Evolutionary conservation across 2,113 vertebrate species (phyloP).

Genomic region (Phocoena phocoena): DNA sequence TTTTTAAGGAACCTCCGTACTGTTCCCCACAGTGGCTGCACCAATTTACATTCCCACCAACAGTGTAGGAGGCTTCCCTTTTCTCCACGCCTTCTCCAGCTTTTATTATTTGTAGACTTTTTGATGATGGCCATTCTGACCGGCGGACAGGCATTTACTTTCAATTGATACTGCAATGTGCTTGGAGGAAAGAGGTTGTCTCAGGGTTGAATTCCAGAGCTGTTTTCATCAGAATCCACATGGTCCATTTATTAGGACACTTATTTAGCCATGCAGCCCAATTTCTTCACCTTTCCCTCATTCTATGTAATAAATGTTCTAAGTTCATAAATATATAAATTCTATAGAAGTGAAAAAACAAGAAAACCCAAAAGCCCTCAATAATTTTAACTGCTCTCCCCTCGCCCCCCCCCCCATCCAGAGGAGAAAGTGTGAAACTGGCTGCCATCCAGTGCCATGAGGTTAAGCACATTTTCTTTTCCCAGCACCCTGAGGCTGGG

Average conservation of each 20-base stretch:
- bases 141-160: fast-evolving
- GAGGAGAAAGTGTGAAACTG: background rate
- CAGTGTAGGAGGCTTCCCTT: background rate
- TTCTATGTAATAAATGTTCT: background rate
- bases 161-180: fast-evolving
- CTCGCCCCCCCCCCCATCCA: fast-evolving
- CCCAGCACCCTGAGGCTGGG: background rate
- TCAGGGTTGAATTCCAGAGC: background rate
- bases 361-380: background rate
- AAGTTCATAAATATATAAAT: background rate
- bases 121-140: background rate
- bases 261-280: background rate
- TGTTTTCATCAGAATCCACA: background rate
- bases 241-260: fast-evolving
- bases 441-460: fast-evolving
- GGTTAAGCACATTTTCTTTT: fast-evolving
- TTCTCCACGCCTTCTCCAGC: background rate
- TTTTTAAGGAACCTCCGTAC: background rate
- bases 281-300: background rate
- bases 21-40: background rate
- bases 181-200: background rate
- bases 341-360: background rate
- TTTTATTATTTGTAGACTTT: background rate
- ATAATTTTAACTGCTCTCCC: fast-evolving
- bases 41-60: background rate